phyloP scores from a whole-genome alignment of 2,113 vertebrate genomes.

The Dicaeum eximium region DNA sequence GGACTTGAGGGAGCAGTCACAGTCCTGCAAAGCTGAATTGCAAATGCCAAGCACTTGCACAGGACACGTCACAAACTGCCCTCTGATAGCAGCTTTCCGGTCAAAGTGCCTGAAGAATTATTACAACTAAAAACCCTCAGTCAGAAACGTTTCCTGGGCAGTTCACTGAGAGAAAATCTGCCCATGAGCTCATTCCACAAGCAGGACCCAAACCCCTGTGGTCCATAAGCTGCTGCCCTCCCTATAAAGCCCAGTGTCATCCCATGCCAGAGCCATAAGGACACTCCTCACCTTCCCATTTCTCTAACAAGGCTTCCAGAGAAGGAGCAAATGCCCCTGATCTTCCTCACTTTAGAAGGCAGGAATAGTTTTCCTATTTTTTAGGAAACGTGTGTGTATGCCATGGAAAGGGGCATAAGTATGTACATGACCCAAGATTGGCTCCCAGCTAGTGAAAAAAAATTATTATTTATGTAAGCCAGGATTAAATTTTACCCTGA shows the following conservation, averaged over 20 bases:
- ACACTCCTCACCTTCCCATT: not conserved
- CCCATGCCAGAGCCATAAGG: not conserved
- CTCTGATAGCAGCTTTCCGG: not conserved
- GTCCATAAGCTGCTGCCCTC: accelerated
- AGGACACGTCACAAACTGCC: accelerated
- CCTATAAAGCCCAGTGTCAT: not conserved
- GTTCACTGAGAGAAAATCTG: not conserved
- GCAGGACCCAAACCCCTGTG: not conserved
- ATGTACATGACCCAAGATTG: not conserved
- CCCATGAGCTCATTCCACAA: not conserved
- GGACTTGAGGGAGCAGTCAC: not conserved
- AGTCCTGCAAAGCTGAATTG: not conserved
- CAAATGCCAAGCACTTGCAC: not conserved
- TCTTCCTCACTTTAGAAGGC: not conserved
- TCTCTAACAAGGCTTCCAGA: not conserved
- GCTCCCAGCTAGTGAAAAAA: not conserved
- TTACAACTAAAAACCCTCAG: not conserved
- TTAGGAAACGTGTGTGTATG: too few relatives aligned
- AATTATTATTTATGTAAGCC: not conserved
- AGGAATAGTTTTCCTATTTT: not conserved
- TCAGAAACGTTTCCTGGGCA: not conserved
- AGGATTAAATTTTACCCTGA: not conserved
- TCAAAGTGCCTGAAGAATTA: not conserved
- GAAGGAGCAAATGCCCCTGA: not conserved
- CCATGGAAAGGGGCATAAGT: not conserved